These are phyloP conservation scores for Epistrophe eligans DNA, from an alignment of 2,888 invertebrate genomes.

Conservation along the genomic window DNA sequence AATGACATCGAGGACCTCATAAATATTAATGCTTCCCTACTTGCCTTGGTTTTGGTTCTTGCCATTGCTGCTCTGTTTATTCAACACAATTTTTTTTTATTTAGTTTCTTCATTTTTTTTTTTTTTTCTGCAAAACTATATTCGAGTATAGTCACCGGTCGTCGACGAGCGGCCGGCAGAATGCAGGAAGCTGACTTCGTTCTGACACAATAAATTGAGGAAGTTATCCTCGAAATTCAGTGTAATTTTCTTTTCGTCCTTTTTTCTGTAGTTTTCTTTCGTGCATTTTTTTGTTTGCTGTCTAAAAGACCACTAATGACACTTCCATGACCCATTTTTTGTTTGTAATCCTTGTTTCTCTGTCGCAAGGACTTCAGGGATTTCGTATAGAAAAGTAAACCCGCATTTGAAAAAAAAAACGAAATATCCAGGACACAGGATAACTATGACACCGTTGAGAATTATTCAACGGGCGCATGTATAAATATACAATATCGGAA, in stretches of 20 bases:
- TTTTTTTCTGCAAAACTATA: conserved; percentile 1
- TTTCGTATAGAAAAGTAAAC: conserved; percentile 14
- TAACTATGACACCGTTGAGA: conserved; percentile 68
- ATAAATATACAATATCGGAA: conserved; percentile 39
- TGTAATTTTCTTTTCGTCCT: conserved; percentile 63
- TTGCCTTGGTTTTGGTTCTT: conserved; percentile 48
- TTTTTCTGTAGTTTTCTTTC: conserved; percentile 8
- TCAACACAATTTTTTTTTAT: conserved; percentile 40
- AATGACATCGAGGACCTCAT: conserved; percentile 69
- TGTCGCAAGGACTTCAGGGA: conserved; percentile 48
- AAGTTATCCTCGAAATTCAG: conserved; percentile 67
- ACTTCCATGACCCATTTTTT: conserved; percentile 55
- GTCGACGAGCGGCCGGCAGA: neutral
- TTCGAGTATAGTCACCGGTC: conserved; percentile 15
- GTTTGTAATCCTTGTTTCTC: neutral
- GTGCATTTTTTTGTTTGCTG: conserved; percentile 26
- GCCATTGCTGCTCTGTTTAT: conserved; percentile 40
- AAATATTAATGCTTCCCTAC: conserved; percentile 67
- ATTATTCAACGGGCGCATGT: conserved; percentile 43
- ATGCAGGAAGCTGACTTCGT: conserved; percentile 47
- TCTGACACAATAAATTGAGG: conserved; percentile 69
- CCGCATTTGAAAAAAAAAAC: conserved; percentile 17
- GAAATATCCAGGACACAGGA: conserved; percentile 55
- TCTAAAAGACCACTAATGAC: conserved; percentile 62
- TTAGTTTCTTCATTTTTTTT: neutral